phyloP scores from a whole-genome alignment of 92 coral and sea anemone genomes.

The Umimayanthus kanabou region DNA sequence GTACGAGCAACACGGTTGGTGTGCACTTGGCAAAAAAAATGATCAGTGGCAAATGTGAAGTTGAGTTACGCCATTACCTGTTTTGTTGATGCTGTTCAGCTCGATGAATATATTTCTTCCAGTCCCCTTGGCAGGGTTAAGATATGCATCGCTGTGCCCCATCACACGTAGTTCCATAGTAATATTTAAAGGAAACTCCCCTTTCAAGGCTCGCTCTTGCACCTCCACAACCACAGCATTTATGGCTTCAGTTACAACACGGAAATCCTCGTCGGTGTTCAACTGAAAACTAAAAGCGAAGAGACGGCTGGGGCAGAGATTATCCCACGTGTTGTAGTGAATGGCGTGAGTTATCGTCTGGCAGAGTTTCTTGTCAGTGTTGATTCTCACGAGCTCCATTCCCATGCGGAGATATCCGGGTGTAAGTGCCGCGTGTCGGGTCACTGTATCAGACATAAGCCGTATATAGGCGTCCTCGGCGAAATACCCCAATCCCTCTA shows the following conservation, averaged over 20 bases:
- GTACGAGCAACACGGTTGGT: no score
- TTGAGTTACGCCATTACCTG: slow-evolving; percentile 1
- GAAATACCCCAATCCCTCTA: slow-evolving; percentile 5
- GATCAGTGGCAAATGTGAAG: no score
- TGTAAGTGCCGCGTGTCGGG: slow-evolving; percentile 8
- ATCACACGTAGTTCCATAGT: slow-evolving; percentile 26
- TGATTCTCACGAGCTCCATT: slow-evolving; percentile 31
- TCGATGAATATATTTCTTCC: slow-evolving; percentile 32
- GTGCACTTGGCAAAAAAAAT: no score
- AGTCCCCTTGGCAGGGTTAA: slow-evolving; percentile 34
- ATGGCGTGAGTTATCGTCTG: slow-evolving; percentile 25
- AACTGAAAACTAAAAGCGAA: slow-evolving; percentile 40
- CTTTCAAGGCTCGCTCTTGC: slow-evolving; percentile 19
- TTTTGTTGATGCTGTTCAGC: slow-evolving; percentile 14
- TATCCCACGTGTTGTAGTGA: slow-evolving; percentile 40
- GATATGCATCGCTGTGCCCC: slow-evolving; percentile 36
- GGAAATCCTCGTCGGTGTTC: slow-evolving; percentile 30
- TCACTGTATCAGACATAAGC: slow-evolving; percentile 12
- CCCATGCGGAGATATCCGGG: slow-evolving; percentile 43
- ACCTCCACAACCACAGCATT: slow-evolving; percentile 28
- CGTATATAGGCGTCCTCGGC: slow-evolving; percentile 25
- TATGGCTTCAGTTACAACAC: slow-evolving; percentile 18
- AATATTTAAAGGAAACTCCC: slow-evolving; percentile 36
- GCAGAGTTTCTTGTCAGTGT: not conserved
- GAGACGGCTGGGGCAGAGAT: slow-evolving; percentile 20